Percentiles rank a stretch among this genome's conserved stretches.
These are phyloP conservation scores for Guaruba guarouba DNA, from an alignment of 2,113 vertebrate species.

Conservation along the genomic window DNA sequence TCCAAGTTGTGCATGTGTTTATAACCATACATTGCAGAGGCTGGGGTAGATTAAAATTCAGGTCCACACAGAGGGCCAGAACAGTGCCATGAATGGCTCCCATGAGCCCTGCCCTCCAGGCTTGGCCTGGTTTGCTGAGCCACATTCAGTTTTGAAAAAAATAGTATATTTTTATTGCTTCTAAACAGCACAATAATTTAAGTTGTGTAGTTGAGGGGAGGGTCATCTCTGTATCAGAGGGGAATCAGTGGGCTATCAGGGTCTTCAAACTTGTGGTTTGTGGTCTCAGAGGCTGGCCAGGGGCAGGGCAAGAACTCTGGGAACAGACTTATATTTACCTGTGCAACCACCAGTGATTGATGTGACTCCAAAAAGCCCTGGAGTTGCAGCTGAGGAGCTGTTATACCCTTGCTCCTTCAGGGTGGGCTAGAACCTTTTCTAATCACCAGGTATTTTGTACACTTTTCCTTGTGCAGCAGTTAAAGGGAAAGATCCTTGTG, in stretches of 20 bases:
- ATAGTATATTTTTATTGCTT: neutral
- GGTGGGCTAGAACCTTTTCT: neutral
- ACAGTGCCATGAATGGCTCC: neutral
- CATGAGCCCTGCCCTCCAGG: neutral
- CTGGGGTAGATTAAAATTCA: neutral
- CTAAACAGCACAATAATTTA: neutral
- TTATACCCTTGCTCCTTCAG: neutral
- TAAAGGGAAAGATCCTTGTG: slow-evolving; percentile 89
- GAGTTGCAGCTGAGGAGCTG: neutral
- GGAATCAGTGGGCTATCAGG: neutral
- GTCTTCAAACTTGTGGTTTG: neutral
- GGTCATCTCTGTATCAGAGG: neutral
- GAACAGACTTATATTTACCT: neutral
- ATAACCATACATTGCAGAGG: neutral
- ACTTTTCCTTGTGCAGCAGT: slow-evolving; percentile 74
- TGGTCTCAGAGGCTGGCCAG: neutral
- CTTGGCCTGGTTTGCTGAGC: neutral
- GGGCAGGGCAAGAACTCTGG: neutral
- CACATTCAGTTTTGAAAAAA: neutral
- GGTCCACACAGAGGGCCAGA: neutral
- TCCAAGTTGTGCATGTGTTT: neutral
- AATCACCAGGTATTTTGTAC: neutral
- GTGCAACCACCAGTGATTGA: neutral
- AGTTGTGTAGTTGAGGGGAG: neutral
- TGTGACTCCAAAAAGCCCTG: neutral